Evolutionary conservation across 2,797 vertebrate genomes (phyloP), one percentile per base, ranked within the genome.

Genomic region (Caiman crocodilus): DNA sequence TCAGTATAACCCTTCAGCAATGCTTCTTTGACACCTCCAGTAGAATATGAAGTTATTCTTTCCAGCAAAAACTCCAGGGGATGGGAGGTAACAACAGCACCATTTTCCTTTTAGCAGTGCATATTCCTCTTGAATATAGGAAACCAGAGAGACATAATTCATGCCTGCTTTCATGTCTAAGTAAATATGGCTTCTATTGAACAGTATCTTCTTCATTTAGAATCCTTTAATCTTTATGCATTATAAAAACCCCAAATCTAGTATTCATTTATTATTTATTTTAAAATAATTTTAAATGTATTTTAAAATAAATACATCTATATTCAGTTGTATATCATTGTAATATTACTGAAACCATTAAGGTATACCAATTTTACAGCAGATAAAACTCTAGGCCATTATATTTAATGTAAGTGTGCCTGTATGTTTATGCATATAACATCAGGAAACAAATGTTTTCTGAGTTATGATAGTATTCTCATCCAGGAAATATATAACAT

Each of bases 211-310:
- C 60, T 28, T 17, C 1, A 10, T 28, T 20, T 25, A 42, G 21
- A 71, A 20, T 50, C 42, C 32, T 71, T 71, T 16, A 13, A 2
- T 61, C 21, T 1, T 0, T 5, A 59, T 1, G 10, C 58, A 64
- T 50, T 50, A 50, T 10, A 50, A 50, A 50, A 50, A 11, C 9
- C 42, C 42, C 42, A 50, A 50, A 50, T 10, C 42, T 50, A 50
- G 9, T 50, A 50, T 50, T 11, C 42, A 50, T 50, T 50, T 50
- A 50, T 50, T 50, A 50, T 42, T 42, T 42, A 42, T 50, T 50
- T 50, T 50, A 50, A 50, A 50, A 50, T 50, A 50, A 50, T 10
- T 50, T 10, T 50, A 50, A 10, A 50, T 10, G 9, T 50, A 50
- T 50, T 50, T 50, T 10, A 50, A 50, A 50, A 50, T 50, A 50